These are phyloP conservation scores for Drosophila ezoana DNA, from an alignment of 2,888 invertebrate genomes.

Conservation along the genomic window DNA sequence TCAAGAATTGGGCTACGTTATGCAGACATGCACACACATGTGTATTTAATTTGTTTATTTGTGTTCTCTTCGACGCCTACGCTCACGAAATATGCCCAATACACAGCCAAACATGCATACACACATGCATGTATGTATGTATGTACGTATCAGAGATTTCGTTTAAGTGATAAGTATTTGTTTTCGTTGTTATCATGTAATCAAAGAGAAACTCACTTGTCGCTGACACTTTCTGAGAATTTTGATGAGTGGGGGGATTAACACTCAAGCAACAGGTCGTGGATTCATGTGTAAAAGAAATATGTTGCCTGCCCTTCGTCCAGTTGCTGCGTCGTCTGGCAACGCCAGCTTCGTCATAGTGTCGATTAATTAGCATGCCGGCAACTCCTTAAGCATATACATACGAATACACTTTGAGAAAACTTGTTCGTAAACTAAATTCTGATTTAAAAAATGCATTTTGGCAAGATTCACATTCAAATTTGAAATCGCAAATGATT, in stretches of 20 bases:
- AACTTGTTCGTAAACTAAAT: too few relatives aligned
- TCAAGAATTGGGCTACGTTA: slow-evolving; percentile 47
- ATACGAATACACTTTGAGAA: not conserved
- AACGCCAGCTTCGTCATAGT: slow-evolving; percentile 7
- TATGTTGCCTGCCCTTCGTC: not conserved
- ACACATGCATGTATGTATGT: too few relatives aligned
- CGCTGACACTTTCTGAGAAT: slow-evolving; percentile 7
- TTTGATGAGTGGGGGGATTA: slow-evolving; percentile 6
- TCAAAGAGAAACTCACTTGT: slow-evolving; percentile 48
- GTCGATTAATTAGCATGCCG: slow-evolving; percentile 11
- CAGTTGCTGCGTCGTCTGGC: slow-evolving; percentile 7
- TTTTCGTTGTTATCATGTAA: slow-evolving; percentile 48
- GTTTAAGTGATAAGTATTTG: slow-evolving; percentile 68
- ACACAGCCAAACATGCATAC: not conserved
- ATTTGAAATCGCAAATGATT: too few relatives aligned
- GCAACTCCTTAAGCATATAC: not conserved
- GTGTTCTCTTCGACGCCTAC: slow-evolving; percentile 35
- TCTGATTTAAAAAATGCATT: too few relatives aligned
- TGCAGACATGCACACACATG: slow-evolving; percentile 6
- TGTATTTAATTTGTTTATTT: slow-evolving; percentile 35
- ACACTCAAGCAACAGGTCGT: slow-evolving; percentile 6
- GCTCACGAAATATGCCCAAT: slow-evolving; percentile 7
- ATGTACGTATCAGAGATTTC: slow-evolving; percentile 43
- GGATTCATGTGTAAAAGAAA: not conserved
- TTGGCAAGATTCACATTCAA: too few relatives aligned